Conservation (phyloP, 2,888 invertebrate species). For the Pegoplata infirma region DNA sequence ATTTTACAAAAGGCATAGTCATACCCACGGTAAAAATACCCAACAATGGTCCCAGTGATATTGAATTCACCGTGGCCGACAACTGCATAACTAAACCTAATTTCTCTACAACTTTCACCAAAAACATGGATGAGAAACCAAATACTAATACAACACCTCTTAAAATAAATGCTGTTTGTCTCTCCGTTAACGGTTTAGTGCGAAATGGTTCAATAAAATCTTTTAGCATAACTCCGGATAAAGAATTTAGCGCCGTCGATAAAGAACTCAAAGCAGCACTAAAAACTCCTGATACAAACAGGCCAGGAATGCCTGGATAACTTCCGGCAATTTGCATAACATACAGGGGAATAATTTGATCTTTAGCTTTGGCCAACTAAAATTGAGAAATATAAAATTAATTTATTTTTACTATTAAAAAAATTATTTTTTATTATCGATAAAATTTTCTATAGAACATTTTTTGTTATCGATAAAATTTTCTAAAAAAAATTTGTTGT, state of each 20-base stretch:
- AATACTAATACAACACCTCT: conserved; percentile 83
- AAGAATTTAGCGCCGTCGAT: conserved; percentile 87
- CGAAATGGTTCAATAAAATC: conserved; percentile 86
- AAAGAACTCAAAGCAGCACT: conserved; percentile 91
- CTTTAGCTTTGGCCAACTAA: conserved; percentile 85
- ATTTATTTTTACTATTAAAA: too few relatives aligned
- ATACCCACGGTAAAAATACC: conserved; percentile 86
- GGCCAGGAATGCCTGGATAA: conserved; percentile 88
- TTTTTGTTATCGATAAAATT: too few relatives aligned
- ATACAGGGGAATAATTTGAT: conserved; percentile 88
- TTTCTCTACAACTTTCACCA: conserved; percentile 84
- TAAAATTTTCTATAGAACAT: too few relatives aligned
- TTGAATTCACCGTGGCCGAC: conserved; percentile 82
- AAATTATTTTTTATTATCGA: too few relatives aligned
- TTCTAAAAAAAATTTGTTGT: too few relatives aligned
- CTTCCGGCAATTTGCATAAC: conserved; percentile 89
- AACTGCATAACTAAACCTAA: conserved; percentile 85
- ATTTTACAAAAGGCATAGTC: conserved; percentile 82
- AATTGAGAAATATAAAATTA: too few relatives aligned
- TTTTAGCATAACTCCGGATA: conserved; percentile 87
- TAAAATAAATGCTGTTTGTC: conserved; percentile 80
- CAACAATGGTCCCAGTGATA: conserved; percentile 83
- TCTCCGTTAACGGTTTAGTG: conserved; percentile 79
- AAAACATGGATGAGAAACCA: conserved; percentile 82
- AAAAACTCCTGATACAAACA: conserved; percentile 93